Evolutionary conservation across 2,113 vertebrate genomes (phyloP).

Genomic region (Elgaria multicarinata): DNA sequence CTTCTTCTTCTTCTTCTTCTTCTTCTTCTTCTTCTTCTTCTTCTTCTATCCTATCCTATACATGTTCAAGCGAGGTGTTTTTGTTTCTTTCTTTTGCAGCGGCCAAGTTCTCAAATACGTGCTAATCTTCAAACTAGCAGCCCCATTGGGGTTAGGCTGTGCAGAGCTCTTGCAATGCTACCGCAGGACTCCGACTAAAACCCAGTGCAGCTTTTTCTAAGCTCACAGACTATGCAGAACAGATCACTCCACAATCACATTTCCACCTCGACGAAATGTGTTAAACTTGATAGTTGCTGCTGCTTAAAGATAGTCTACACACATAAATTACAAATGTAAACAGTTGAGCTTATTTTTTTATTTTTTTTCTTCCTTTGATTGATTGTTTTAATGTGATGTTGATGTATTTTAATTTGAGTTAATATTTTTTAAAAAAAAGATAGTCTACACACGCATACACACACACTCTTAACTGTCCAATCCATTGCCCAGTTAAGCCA

Average conservation of each 20-base stretch:
- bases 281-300: not conserved
- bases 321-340: too few species aligned
- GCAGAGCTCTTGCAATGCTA: not conserved
- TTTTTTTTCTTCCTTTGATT: too few species aligned
- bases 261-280: not conserved
- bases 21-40: too few species aligned
- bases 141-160: not conserved
- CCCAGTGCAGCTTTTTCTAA: not conserved
- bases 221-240: not conserved
- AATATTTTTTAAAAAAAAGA: too few species aligned
- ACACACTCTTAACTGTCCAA: not conserved
- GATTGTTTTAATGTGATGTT: too few species aligned
- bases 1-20: too few species aligned
- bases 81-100: too few species aligned
- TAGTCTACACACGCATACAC: too few species aligned
- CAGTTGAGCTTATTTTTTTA: too few species aligned
- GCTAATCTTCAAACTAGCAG: not conserved
- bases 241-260: accelerated
- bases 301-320: not conserved
- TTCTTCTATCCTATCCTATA: too few species aligned
- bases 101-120: too few species aligned
- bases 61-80: not conserved
- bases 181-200: not conserved
- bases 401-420: too few species aligned
- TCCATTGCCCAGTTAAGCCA: not conserved